These are phyloP conservation scores for Lacanobia oleracea DNA, from an alignment of 2,888 invertebrate species.

Conservation along the genomic window DNA sequence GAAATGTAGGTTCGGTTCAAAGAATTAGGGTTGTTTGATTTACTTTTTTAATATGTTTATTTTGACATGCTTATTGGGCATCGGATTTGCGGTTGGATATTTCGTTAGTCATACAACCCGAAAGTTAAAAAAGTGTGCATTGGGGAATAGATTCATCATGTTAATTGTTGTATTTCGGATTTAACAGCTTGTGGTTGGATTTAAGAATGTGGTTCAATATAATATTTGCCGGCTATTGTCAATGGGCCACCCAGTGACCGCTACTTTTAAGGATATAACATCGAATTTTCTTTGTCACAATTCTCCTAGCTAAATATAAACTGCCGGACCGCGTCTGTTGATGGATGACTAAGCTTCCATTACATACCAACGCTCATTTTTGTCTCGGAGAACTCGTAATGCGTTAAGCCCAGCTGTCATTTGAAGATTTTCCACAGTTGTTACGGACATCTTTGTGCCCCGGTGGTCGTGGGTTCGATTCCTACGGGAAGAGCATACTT, in stretches of 20 bases:
- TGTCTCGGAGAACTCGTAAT: no score
- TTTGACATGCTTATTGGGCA: constrained; percentile 31
- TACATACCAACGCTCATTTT: no score
- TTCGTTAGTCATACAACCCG: constrained; percentile 33
- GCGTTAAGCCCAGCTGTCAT: no score
- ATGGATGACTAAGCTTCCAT: no score
- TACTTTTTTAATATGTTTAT: constrained; percentile 31
- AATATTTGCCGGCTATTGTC: background rate
- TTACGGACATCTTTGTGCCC: no score
- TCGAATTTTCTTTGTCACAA: background rate
- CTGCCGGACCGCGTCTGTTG: no score
- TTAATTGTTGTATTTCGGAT: background rate
- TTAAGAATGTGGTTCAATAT: background rate
- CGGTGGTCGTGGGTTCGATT: no score
- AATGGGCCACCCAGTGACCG: background rate
- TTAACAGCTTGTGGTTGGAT: background rate
- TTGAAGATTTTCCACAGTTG: no score
- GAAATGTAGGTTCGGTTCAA: constrained; percentile 51
- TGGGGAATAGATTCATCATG: background rate
- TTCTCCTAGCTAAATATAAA: no score
- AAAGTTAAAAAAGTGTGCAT: background rate
- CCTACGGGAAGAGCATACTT: no score
- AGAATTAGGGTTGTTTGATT: constrained; percentile 46
- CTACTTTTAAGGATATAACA: background rate
- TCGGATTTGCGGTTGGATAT: constrained; percentile 19